phyloP scores from a whole-genome alignment of 2,797 vertebrate species.

The Carcharodon carcharias region DNA sequence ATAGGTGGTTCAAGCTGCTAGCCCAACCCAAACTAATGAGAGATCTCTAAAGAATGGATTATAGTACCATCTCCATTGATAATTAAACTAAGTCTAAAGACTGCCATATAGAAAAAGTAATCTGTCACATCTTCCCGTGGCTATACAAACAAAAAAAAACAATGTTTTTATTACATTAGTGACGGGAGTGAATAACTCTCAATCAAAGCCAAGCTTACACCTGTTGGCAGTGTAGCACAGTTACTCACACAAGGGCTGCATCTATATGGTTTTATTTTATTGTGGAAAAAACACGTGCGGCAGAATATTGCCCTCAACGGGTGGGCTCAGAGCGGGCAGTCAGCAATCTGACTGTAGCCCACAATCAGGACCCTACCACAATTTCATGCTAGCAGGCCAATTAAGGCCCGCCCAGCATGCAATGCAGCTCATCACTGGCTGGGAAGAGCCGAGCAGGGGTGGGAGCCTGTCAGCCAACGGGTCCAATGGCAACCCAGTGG shows the following conservation, averaged over 20 bases:
- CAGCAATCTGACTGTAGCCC: no score
- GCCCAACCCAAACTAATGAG: constrained; percentile 30
- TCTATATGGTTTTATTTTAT: neutral
- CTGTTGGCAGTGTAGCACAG: neutral
- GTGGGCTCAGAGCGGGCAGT: no score
- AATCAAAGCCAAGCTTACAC: neutral
- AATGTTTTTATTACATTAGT: neutral
- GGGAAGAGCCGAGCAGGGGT: no score
- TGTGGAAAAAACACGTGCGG: neutral
- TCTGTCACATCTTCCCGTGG: neutral
- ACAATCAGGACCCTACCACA: no score
- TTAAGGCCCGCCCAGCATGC: no score
- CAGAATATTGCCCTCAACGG: no score
- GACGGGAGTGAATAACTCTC: neutral
- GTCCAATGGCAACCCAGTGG: no score
- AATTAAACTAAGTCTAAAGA: constrained; percentile 7
- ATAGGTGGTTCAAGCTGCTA: constrained; percentile 11
- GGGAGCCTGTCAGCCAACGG: no score
- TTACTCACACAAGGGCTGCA: neutral
- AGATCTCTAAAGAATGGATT: constrained; percentile 10
- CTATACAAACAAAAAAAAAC: neutral
- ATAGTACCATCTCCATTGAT: neutral
- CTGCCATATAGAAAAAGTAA: neutral
- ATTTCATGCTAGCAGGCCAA: no score
- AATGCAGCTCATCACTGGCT: no score